A percentile compares a stretch with the other conserved stretches of the same genome.
phyloP scores from a whole-genome alignment of 2,113 vertebrate species.

The Corydoras maculifer region DNA sequence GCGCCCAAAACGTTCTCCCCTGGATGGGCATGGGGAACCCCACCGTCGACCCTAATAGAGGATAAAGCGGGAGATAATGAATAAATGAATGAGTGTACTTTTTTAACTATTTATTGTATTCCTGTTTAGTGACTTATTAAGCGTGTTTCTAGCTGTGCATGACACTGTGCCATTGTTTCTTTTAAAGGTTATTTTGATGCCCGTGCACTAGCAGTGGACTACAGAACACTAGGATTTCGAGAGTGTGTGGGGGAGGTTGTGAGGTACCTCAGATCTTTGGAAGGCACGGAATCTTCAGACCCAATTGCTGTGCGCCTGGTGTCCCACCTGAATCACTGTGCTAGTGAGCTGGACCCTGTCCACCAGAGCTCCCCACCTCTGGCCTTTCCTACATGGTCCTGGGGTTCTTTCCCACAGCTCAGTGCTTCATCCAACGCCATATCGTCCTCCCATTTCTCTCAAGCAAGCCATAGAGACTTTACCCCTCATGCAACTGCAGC shows the following conservation, averaged over 20 bases:
- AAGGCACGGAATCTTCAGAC: slow-evolving; percentile 74
- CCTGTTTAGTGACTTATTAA: not conserved
- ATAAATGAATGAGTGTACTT: too few species aligned
- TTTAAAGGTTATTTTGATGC: slow-evolving; percentile 83
- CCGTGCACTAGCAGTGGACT: slow-evolving; percentile 82
- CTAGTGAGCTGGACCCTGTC: slow-evolving; percentile 81
- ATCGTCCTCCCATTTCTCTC: slow-evolving; percentile 57
- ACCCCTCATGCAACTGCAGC: slow-evolving; percentile 58
- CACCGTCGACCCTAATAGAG: too few species aligned
- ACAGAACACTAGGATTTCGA: slow-evolving; percentile 88
- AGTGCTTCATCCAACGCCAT: slow-evolving; percentile 49
- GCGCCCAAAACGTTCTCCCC: too few species aligned
- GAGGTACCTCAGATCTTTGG: slow-evolving; percentile 81
- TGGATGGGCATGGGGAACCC: too few species aligned
- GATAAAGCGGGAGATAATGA: too few species aligned
- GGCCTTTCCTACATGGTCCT: slow-evolving; percentile 77
- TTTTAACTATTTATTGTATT: too few species aligned
- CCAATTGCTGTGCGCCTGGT: slow-evolving; percentile 84
- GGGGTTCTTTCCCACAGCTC: slow-evolving; percentile 77
- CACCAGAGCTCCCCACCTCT: slow-evolving; percentile 62
- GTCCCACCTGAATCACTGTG: slow-evolving; percentile 86
- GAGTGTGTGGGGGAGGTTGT: slow-evolving; percentile 90
- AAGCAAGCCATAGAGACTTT: slow-evolving; percentile 64
- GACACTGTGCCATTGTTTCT: slow-evolving; percentile 12
- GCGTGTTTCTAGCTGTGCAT: not conserved